Base-by-base conservation (phyloP, 2,888 invertebrate genomes). In the Amiota minor region DNA sequence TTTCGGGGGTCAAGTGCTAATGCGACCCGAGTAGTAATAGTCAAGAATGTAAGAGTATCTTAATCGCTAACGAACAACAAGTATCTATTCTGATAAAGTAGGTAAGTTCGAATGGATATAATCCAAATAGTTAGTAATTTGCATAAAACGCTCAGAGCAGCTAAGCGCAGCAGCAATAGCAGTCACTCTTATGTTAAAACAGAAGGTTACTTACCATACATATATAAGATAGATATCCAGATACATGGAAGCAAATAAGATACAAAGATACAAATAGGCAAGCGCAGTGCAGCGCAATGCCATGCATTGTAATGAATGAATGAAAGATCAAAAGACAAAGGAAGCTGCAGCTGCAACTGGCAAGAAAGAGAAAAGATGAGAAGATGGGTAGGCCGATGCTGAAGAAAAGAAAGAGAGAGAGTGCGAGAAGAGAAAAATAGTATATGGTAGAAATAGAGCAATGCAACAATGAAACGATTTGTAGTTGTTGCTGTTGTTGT, bases 1-100 rank as follows among this genome's bases (percentile, higher is more conserved):
- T n/a, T 50, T 12, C 53, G 14, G n/a, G 53, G n/a, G 53, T n/a
- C 12, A n/a, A 50, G n/a, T n/a, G n/a, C n/a, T 50, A 73, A 77
- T n/a, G 75, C 73, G 78, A 9, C 16, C 18, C 53, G 53, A n/a
- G n/a, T n/a, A n/a, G 53, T n/a, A 16, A 62, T 62, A 62, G 62
- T 62, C 62, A 62, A 62, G 62, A 62, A 35, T 62, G 14, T 35
- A 9, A 35, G 18, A 18, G 20, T 65, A 65, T 65, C 65, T 20
- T 62, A 62, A 62, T 62, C 62, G 62, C 23, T 23, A 35, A 45
- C 35, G n/a, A 62, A 11, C 18, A 47, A 49, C 47, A 47, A 65
- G 16, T 9, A 65, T 47, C 47, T 65, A 49, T 65, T 47, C 65
- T 65, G 18, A 65, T 65, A 65, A 65, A 65, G 65, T 65, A 65